Percentiles rank a stretch among this genome's conserved stretches.
Evolutionary conservation across 2,888 invertebrate genomes (phyloP).

Genomic region (Alviniconcha strummeri): DNA sequence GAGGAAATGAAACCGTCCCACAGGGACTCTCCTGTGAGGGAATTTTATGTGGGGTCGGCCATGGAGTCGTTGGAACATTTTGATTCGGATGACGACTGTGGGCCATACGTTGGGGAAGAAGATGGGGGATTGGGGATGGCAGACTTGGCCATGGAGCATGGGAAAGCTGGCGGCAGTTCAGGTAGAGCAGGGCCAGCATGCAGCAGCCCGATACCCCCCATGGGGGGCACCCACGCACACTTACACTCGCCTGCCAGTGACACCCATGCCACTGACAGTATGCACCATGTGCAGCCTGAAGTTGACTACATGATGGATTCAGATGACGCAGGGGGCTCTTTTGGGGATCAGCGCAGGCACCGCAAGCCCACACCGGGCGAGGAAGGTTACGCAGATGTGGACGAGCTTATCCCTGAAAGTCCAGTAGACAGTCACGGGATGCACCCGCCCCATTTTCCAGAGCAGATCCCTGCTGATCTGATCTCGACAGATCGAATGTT

Average conservation of each 20-base stretch:
- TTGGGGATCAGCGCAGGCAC: no score
- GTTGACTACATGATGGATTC: no score
- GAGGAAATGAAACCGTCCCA: neutral
- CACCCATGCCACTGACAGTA: no score
- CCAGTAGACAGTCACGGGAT: neutral
- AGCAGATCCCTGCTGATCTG: neutral
- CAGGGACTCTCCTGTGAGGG: neutral
- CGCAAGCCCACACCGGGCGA: no score
- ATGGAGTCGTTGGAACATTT: conserved; percentile 16
- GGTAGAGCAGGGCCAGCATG: no score
- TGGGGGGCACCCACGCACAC: no score
- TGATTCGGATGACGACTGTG: conserved; percentile 6
- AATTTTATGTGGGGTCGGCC: conserved; percentile 17
- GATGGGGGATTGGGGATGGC: neutral
- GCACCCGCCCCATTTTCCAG: neutral
- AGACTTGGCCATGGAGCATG: no score
- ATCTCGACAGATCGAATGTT: neutral
- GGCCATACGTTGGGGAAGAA: neutral
- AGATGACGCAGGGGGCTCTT: no score
- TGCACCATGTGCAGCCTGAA: no score
- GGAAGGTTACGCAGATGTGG: neutral
- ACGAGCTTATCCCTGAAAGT: neutral
- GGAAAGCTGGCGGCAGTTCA: no score
- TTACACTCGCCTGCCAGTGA: no score
- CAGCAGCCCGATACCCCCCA: no score